Percentiles rank a stretch among this genome's conserved stretches.
phyloP scores from a whole-genome alignment of 2,888 invertebrate genomes.

The Orthosia incerta region DNA sequence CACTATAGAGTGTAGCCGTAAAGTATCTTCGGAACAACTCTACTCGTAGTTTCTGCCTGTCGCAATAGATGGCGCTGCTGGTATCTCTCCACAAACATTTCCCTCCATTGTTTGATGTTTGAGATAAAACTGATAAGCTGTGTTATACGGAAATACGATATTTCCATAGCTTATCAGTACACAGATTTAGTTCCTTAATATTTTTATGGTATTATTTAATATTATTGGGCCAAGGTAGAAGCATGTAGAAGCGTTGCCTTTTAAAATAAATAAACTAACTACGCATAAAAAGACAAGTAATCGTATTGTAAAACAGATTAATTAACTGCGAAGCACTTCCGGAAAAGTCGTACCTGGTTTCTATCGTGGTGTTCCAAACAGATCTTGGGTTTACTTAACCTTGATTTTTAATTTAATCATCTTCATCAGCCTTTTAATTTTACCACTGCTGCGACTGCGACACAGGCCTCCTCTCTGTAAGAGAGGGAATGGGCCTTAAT shows the following conservation, averaged over 20 bases:
- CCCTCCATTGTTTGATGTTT: slow-evolving; percentile 28
- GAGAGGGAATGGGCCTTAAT: too few relatives aligned
- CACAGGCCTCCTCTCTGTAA: too few relatives aligned
- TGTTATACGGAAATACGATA: slow-evolving; percentile 16
- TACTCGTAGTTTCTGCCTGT: slow-evolving; percentile 7
- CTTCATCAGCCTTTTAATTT: too few relatives aligned
- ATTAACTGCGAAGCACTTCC: neutral
- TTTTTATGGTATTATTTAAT: slow-evolving; percentile 23
- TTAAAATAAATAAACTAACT: slow-evolving; percentile 12
- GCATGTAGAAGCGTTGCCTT: slow-evolving; percentile 9
- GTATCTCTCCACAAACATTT: slow-evolving; percentile 8
- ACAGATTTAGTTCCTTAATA: slow-evolving; percentile 39
- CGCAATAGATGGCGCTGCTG: slow-evolving; percentile 46
- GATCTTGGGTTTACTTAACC: neutral
- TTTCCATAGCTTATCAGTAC: slow-evolving; percentile 35
- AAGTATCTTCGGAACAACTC: neutral
- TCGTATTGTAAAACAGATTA: neutral
- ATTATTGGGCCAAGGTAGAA: slow-evolving; percentile 39
- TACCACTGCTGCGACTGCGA: too few relatives aligned
- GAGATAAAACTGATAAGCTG: slow-evolving; percentile 39
- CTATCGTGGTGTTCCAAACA: neutral
- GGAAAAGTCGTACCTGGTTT: neutral
- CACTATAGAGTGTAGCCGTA: neutral
- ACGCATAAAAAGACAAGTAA: neutral
- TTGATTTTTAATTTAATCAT: neutral